Evolutionary conservation across 2,797 vertebrate species (phyloP).

Genomic region (Morus bassanus): DNA sequence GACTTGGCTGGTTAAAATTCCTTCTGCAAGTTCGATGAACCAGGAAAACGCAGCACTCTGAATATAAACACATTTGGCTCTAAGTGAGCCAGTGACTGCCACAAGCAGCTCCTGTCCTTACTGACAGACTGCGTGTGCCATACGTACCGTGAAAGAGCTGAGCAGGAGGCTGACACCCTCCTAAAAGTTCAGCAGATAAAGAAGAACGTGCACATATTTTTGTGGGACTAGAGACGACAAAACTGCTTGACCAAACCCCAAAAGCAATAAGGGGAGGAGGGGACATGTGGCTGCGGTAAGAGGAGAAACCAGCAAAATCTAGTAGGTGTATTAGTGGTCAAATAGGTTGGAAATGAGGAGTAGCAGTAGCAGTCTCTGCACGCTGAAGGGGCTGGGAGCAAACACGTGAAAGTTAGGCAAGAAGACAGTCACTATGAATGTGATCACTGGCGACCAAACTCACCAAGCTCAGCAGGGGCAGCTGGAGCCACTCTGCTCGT

Average conservation of each 20-base stretch:
- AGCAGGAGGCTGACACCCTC: neutral
- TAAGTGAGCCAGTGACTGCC: neutral
- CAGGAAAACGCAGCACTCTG: neutral
- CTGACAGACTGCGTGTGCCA: neutral
- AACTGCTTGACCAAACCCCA: neutral
- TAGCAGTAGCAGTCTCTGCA: neutral
- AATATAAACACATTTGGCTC: neutral
- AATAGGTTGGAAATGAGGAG: neutral
- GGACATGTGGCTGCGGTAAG: neutral
- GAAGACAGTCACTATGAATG: rapidly evolving
- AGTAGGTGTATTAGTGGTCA: neutral
- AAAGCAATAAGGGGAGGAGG: neutral
- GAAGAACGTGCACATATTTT: neutral
- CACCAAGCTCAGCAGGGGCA: rapidly evolving
- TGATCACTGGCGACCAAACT: no score
- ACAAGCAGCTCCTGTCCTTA: neutral
- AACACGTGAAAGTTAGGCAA: neutral
- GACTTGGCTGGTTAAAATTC: neutral
- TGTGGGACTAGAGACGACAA: neutral
- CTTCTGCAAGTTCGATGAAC: neutral
- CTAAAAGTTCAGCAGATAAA: neutral
- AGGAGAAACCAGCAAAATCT: neutral
- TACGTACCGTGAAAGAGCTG: neutral
- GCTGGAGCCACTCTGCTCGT: neutral
- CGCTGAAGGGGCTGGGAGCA: neutral